Base-by-base conservation (phyloP, 2,797 vertebrate genomes). In the Schizopygopsis malacanthus region DNA sequence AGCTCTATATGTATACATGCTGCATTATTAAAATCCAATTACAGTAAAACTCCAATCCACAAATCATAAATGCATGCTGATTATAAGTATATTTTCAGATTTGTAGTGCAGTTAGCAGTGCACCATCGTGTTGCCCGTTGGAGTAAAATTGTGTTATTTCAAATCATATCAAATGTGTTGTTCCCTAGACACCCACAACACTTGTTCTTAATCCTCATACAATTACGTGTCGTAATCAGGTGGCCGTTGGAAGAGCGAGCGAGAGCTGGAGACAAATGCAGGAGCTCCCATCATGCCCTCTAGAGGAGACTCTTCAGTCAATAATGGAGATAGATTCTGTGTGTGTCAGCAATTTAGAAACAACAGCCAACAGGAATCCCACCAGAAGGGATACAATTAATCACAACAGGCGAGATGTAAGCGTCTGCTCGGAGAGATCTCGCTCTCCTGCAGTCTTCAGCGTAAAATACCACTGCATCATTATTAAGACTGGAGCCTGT, bases 321-420 rank as follows among this genome's bases (percentile, higher is more conserved):
- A 80, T 85, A 84, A 79, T 72, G 78, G 59, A 86, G 84, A 88
- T 81, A 69, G 71, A 79, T 87, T 89, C 84, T 71, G 76, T 82
- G 82, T 87, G 77, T 87, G 87, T 88, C 87, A 87, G 86, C 87
- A 85, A 84, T 88, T 86, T 89, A 77, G 70, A 86, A 82, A 82
- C 83, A 89, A 79, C 81, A 85, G 78, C 81, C 78, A 82, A 88
- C 79, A 86, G 70, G 84, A 87, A 88, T 86, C 81, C 85, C 73
- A 85, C 79, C 82, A 87, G 70, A 85, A 88, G 82, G 82, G 76
- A 83, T 70, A 80, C 88, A 86, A 89, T 90, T 89, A 89, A 90
- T 83, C 79, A 73, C 76, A 82, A 85, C 84, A 89, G 83, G 79
- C 78, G 28, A 85, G 72, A 85, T 69, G 79, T 43, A 50, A 71